These are phyloP conservation scores for Osmerus eperlanus DNA, from an alignment of 2,113 vertebrate genomes.

Conservation along the genomic window DNA sequence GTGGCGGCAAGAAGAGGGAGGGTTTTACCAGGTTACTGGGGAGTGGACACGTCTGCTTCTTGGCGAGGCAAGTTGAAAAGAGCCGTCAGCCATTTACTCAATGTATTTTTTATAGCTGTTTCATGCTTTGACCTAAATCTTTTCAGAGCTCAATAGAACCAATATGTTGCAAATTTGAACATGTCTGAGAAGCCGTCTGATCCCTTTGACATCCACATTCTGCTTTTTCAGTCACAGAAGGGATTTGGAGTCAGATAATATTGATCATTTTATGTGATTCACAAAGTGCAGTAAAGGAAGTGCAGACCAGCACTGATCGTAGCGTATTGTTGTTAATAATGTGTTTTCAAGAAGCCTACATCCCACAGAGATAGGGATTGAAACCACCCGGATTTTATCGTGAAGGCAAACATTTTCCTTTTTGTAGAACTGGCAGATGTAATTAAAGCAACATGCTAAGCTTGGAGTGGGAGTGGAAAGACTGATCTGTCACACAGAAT, in stretches of 20 bases:
- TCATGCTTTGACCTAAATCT: conserved; percentile 66
- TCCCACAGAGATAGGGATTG: conserved; percentile 23
- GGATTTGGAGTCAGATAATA: conserved; percentile 7
- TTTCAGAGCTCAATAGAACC: conserved; percentile 48
- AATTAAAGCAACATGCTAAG: conserved; percentile 51
- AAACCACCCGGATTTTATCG: conserved; percentile 18
- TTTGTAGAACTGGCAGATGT: conserved; percentile 32
- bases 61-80: conserved; percentile 41
- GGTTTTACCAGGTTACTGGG: conserved; percentile 24
- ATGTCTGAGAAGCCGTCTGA: conserved; percentile 46
- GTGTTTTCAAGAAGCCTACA: conserved; percentile 40
- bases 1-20: conserved; percentile 31
- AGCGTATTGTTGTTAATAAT: conserved; percentile 21
- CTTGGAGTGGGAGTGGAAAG: conserved; percentile 29
- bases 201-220: conserved; percentile 35
- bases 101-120: conserved; percentile 66
- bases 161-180: conserved; percentile 52
- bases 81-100: conserved; percentile 59
- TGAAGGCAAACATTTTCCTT: conserved; percentile 28
- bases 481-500: conserved; percentile 29
- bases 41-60: conserved; percentile 10
- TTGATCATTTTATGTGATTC: not conserved
- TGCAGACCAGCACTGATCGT: conserved; percentile 9
- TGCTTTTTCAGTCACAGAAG: not conserved
- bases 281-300: not conserved